phyloP scores from a whole-genome alignment of 2,888 invertebrate genomes.

The Nyleta sp. region DNA sequence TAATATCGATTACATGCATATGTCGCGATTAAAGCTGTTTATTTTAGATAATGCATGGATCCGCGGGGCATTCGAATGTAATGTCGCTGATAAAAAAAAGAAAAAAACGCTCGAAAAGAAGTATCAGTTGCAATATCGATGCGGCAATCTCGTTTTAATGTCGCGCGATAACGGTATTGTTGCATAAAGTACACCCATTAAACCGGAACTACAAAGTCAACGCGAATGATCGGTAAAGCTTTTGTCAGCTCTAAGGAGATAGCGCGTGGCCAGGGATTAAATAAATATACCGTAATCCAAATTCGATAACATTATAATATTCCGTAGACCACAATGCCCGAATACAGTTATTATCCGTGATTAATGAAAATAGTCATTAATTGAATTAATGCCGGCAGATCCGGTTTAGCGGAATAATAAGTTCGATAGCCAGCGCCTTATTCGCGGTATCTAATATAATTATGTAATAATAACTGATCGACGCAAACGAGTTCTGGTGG shows the following conservation, averaged over 20 bases:
- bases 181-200: conserved; percentile 37
- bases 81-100: conserved; percentile 5
- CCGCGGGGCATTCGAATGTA: too few relatives aligned
- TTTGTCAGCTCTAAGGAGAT: conserved; percentile 35
- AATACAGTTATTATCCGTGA: conserved; percentile 8
- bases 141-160: conserved; percentile 27
- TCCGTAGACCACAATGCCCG: background rate
- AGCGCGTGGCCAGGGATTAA: conserved; percentile 18
- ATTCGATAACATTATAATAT: conserved; percentile 29
- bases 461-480: too few relatives aligned
- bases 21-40: too few relatives aligned
- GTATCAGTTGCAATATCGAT: conserved; percentile 23
- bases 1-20: too few relatives aligned
- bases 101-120: background rate
- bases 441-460: background rate
- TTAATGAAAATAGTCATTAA: conserved; percentile 23
- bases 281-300: conserved; percentile 28
- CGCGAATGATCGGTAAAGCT: conserved; percentile 42
- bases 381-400: conserved; percentile 5
- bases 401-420: conserved; percentile 8
- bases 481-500: too few relatives aligned
- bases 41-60: too few relatives aligned
- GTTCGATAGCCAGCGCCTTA: background rate
- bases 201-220: conserved; percentile 36
- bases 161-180: conserved; percentile 4